Conservation (phyloP, 30 jellyfish, hydroid and myxozoan genomes). For the Chrysaora quinquecirrha region DNA sequence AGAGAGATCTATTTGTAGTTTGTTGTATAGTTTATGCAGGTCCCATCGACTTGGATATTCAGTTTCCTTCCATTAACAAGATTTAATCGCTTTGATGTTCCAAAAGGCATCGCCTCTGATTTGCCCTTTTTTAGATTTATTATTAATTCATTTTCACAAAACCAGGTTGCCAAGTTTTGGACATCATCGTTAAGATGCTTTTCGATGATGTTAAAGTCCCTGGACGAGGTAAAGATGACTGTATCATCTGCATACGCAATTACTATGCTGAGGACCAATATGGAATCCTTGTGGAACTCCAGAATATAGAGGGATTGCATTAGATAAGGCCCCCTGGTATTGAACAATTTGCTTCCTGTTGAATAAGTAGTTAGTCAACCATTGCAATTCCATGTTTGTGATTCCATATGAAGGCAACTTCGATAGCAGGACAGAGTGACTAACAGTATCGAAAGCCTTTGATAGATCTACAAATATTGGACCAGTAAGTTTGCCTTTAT, state of each 20-base stretch:
- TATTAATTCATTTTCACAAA: too few relatives aligned
- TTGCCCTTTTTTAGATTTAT: neutral
- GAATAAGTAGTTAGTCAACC: neutral
- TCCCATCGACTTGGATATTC: too few relatives aligned
- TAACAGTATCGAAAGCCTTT: neutral
- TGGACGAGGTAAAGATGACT: neutral
- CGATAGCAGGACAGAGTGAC: neutral
- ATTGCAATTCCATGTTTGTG: neutral
- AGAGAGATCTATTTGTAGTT: too few relatives aligned
- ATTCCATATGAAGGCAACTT: neutral
- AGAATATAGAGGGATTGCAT: neutral
- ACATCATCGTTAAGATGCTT: neutral
- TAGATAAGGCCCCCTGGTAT: neutral
- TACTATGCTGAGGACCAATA: neutral
- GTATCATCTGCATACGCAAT: neutral
- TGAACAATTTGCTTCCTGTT: neutral
- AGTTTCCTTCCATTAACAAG: too few relatives aligned
- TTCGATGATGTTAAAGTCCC: neutral
- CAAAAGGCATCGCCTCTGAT: neutral
- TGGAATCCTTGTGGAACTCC: neutral
- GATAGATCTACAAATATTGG: neutral
- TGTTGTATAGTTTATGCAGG: too few relatives aligned
- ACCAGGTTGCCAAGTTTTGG: neutral
- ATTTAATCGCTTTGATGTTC: neutral
- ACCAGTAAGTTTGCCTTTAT: neutral